Conservation (phyloP, 2,113 vertebrate species). For the Cinclus cinclus region DNA sequence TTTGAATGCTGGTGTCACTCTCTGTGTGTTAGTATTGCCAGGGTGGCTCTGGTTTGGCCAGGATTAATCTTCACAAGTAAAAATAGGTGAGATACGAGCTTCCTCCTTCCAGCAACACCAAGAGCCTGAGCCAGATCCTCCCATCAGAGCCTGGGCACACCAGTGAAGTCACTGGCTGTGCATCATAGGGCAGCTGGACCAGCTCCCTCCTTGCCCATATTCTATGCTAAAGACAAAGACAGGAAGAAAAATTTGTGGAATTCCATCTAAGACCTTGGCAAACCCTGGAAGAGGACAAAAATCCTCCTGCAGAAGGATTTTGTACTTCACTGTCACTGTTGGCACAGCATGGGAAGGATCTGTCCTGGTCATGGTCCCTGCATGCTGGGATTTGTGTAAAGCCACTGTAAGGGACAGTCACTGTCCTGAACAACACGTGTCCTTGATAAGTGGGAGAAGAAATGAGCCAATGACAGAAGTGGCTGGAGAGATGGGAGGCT, state of each 20-base stretch:
- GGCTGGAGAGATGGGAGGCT: background rate
- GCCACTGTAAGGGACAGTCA: background rate
- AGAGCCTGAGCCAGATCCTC: background rate
- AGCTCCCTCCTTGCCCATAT: background rate
- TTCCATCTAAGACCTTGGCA: background rate
- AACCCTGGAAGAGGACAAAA: background rate
- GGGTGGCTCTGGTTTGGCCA: background rate
- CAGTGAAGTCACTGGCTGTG: background rate
- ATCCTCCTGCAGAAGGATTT: background rate
- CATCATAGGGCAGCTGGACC: background rate
- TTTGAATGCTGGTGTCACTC: background rate
- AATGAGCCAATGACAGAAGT: background rate
- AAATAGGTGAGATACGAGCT: background rate
- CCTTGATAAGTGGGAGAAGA: background rate
- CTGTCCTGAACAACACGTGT: background rate
- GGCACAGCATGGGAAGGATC: background rate
- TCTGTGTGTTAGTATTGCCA: background rate
- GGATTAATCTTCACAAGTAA: background rate
- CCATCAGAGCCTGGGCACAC: background rate
- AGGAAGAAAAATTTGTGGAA: background rate
- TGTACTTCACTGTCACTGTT: background rate
- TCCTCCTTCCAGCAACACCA: background rate
- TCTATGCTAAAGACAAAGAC: background rate
- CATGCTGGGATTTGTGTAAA: background rate
- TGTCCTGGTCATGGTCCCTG: background rate